Evolutionary conservation across 2,113 vertebrate genomes (phyloP).

Genomic region (Canis aureus): DNA sequence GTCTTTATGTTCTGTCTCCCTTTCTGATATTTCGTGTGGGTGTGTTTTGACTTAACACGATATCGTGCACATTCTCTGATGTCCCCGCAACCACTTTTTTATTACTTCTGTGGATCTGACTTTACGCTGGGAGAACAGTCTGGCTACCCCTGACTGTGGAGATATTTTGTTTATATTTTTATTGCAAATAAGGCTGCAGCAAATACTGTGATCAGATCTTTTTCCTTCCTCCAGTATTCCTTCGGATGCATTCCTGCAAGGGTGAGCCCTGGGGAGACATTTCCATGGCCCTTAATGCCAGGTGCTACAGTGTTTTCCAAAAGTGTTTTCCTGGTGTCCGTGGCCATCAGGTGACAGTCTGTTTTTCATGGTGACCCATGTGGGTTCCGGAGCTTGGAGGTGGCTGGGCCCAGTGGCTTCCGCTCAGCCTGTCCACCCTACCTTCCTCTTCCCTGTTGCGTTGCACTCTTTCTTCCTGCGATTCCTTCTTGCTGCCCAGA

Average conservation of each 20-base stretch:
- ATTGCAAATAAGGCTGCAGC: not conserved
- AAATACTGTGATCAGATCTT: rapidly evolving
- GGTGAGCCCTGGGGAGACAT: not conserved
- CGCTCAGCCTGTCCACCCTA: not conserved
- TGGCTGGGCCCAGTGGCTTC: rapidly evolving
- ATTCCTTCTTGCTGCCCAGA: not conserved
- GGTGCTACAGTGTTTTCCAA: rapidly evolving
- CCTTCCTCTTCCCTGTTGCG: not conserved
- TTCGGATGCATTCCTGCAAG: rapidly evolving
- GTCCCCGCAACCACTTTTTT: rapidly evolving
- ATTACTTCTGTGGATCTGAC: rapidly evolving
- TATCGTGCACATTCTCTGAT: not conserved
- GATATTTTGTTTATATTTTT: no score
- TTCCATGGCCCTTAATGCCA: not conserved
- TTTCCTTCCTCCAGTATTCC: not conserved
- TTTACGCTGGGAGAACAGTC: rapidly evolving
- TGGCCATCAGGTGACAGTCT: not conserved
- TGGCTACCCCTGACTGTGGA: rapidly evolving
- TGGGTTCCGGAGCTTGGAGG: rapidly evolving
- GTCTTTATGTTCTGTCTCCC: no score
- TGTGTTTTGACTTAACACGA: rapidly evolving
- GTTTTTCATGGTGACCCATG: not conserved
- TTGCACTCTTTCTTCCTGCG: not conserved
- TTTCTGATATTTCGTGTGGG: not conserved
- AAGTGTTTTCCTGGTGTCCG: not conserved